A percentile compares a stretch with the other conserved stretches of the same genome.
Evolutionary conservation across 2,113 vertebrate genomes (phyloP).

Genomic region (Zapus hudsonius): DNA sequence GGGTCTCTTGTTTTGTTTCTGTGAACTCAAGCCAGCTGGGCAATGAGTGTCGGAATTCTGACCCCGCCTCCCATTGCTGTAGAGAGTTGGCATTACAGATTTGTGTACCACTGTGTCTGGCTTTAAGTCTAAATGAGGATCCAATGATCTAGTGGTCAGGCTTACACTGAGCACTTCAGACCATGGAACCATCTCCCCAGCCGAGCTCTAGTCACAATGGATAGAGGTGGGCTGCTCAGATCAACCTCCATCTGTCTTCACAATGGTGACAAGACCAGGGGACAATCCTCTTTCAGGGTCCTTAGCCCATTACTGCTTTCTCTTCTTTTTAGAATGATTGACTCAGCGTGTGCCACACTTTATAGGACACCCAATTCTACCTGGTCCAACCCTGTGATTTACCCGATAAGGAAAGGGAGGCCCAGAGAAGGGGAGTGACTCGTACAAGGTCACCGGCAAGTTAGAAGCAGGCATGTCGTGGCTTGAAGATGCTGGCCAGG

Average conservation of each 20-base stretch:
- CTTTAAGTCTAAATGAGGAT: no score
- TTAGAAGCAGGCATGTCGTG: not conserved
- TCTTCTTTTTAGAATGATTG: not conserved
- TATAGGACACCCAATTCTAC: not conserved
- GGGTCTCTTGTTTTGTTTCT: no score
- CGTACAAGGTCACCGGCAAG: slow-evolving; percentile 50
- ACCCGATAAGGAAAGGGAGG: slow-evolving; percentile 14
- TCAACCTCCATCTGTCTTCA: not conserved
- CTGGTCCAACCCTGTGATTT: not conserved
- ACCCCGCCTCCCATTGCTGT: no score
- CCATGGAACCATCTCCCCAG: no score
- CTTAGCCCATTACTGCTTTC: not conserved
- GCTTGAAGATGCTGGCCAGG: not conserved
- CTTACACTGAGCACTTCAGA: no score
- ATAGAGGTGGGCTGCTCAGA: not conserved
- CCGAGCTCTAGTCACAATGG: not conserved
- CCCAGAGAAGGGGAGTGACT: slow-evolving; percentile 29
- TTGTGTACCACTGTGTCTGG: no score
- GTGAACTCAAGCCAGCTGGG: no score
- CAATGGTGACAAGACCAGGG: not conserved
- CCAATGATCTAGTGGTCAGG: no score
- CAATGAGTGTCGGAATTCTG: no score
- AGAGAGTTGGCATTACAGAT: no score
- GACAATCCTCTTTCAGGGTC: not conserved
- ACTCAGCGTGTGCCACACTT: not conserved